Base-by-base conservation (phyloP, 2,888 invertebrate genomes). In the Melipona beecheii region DNA sequence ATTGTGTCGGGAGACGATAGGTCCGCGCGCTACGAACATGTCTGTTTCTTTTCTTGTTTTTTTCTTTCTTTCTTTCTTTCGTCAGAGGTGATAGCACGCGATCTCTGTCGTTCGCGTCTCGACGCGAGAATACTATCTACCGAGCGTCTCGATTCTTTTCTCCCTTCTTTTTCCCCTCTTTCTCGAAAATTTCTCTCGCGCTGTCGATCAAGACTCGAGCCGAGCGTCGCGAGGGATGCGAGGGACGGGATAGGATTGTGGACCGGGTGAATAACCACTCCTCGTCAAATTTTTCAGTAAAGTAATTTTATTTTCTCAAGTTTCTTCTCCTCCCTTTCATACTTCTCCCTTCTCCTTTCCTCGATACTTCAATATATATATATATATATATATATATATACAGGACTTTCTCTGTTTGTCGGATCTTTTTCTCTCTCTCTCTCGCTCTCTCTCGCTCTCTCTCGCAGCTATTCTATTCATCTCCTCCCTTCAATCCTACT, bases 231-330 rank as follows among this genome's bases (percentile, higher is more conserved):
- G 84, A 62, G 17, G 85, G 83, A 86, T 68, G 17, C 81, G 80
- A 58, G 76, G 89, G 83, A 90, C 78, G 83, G 91, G 90, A 92
- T 89, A 89, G 93, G 92, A 91, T 86, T 87, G 90, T 91, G 92
- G 91, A 93, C 91, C 92, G 92, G 93, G 93, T 92, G 85, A 93
- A 93, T 93, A 93, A 93, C 93, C 93, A 93, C 93, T 93, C 92
- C 93, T 93, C 89, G 92, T 93, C 92, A 92, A 93, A 91, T 92
- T 93, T 93, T 93, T 93, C 93, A 93, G 90, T 90, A 93, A 92
- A 93, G 92, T 93, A 92, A 92, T 92, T 93, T 87, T 93, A 92
- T 92, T 93, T 93, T 92, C 83, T 91, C 87, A 89, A 89, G 87
- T 43, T 78, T 65, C 81, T 84, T 78, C 78, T 49, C 82, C 87